Base-by-base conservation (phyloP, 2,797 vertebrate genomes). In the Sorex maritimensis region DNA sequence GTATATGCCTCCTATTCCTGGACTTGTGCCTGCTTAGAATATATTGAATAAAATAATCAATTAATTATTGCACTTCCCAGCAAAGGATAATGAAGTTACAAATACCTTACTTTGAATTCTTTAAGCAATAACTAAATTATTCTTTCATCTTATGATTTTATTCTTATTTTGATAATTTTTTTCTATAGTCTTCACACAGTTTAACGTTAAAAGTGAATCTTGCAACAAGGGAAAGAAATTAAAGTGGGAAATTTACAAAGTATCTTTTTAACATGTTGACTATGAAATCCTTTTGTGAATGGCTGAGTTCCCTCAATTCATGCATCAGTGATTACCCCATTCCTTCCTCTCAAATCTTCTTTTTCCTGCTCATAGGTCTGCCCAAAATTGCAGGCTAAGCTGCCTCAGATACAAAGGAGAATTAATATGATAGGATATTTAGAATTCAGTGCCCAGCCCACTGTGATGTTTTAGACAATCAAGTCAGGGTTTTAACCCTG, bases 371-470 rank as follows among this genome's bases (percentile, higher is more conserved):
- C 88, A n/a, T 63, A 86, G 86, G 68, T 88, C 44, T 89, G 88
- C 91, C 81, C 74, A 69, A 78, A 94, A 86, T 91, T 94, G 88
- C 93, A 83, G 81, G 91, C 86, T 95, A 92, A 97, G 92, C 88
- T 0, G 2, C 91, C 69, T 73, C 86, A 63, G 58, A 87, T 75
- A 87, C 93, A 95, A 95, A 97, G 46, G 88, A 46, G 92, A 96
- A 95, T 91, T 95, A 93, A 93, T 79, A 92, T 49, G 24, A 52
- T 11, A 81, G 81, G 68, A 82, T 72, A 93, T 88, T 91, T 85
- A 82, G 86, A 81, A 96, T 96, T 92, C 88, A 74, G 92, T 49
- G 80, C 26, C 86, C 15, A 73, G 46, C 80, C 83, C n/a, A 23
- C 63, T 78, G 84, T 55, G 58, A 74, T 93, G 44, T 88, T 90